phyloP scores from a whole-genome alignment of 2,797 vertebrate genomes.

The Microctenopoma stevenorrisi region DNA sequence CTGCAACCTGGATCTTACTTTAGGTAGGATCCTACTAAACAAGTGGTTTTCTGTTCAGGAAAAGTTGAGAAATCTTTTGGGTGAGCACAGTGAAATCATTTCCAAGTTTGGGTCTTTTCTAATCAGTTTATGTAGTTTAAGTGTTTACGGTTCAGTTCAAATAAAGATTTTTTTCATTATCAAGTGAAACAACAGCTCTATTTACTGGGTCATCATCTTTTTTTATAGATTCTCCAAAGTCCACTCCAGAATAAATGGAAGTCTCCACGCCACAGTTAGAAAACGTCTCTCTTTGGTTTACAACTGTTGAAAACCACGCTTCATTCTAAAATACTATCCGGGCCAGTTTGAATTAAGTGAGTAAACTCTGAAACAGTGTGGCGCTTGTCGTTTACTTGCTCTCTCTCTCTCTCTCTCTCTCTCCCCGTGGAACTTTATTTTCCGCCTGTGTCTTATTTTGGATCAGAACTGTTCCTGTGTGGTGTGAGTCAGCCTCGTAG shows the following conservation, averaged over 20 bases:
- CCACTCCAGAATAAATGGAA: not conserved
- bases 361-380: conserved; percentile 8
- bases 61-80: no score
- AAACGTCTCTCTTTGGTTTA: not conserved
- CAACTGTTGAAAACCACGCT: conserved; percentile 8
- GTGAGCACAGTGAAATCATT: no score
- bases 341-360: not conserved
- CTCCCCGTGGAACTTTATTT: conserved; percentile 12
- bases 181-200: no score
- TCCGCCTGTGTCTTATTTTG: conserved; percentile 37
- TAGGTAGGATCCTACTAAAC: no score
- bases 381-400: conserved; percentile 26
- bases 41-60: no score
- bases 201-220: not conserved
- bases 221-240: not conserved
- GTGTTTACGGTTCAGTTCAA: no score
- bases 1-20: no score
- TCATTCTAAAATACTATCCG: conserved; percentile 11
- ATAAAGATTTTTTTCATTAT: no score
- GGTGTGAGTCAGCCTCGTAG: conserved; percentile 21
- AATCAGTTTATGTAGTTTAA: no score
- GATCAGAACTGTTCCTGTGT: conserved; percentile 9
- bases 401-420: not conserved
- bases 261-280: not conserved
- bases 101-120: no score